These are phyloP conservation scores for Echiichthys vipera DNA, from an alignment of 2,797 vertebrate species.

Conservation along the genomic window DNA sequence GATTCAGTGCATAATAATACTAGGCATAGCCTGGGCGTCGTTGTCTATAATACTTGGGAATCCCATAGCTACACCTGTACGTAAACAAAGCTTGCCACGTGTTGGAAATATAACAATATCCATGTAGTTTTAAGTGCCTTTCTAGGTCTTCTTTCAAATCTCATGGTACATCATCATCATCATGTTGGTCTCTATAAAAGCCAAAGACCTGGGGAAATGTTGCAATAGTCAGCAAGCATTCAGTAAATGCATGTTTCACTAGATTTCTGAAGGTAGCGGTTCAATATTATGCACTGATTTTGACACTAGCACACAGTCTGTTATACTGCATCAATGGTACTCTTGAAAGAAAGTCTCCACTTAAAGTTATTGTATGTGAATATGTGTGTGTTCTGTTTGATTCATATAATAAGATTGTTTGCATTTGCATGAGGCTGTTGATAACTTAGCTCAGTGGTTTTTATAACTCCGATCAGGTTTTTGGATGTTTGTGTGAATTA, in stretches of 20 bases:
- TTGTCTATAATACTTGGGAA: conserved; percentile 48
- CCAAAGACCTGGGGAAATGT: conserved; percentile 73
- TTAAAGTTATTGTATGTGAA: conserved; percentile 25
- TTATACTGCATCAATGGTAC: conserved; percentile 27
- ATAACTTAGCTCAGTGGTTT: conserved; percentile 54
- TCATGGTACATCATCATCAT: conserved; percentile 9
- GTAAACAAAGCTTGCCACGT: conserved; percentile 47
- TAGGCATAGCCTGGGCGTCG: conserved; percentile 43
- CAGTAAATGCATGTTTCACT: conserved; percentile 66
- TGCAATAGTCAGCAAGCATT: conserved; percentile 62
- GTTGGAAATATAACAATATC: conserved; percentile 49
- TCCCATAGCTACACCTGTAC: conserved; percentile 42
- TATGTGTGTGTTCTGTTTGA: conserved; percentile 10
- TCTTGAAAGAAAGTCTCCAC: conserved; percentile 18
- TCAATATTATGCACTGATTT: conserved; percentile 74
- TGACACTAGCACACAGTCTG: conserved; percentile 31
- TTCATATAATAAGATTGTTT: conserved; percentile 15
- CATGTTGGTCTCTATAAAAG: conserved; percentile 47
- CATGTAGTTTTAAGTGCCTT: conserved; percentile 81
- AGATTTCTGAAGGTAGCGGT: conserved; percentile 48
- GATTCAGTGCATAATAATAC: conserved; percentile 29
- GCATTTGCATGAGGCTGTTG: conserved; percentile 48
- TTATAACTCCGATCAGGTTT: conserved; percentile 51
- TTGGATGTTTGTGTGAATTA: conserved; percentile 43
- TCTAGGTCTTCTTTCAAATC: conserved; percentile 54